Percentiles rank a stretch among this genome's conserved stretches.
phyloP scores from a whole-genome alignment of 2,797 vertebrate genomes.

The Artibeus jamaicensis region DNA sequence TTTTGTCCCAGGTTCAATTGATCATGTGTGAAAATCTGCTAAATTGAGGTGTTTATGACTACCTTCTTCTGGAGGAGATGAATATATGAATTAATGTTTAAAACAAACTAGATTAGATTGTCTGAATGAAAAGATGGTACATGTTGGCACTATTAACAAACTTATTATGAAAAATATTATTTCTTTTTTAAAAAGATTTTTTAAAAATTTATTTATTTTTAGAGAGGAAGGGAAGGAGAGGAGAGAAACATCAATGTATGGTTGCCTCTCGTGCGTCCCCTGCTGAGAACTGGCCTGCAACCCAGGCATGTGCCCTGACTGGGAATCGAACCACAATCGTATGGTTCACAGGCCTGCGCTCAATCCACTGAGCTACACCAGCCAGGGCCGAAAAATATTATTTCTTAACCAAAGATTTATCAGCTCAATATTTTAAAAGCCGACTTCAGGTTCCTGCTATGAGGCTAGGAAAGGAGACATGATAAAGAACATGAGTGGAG shows the following conservation, averaged over 20 bases:
- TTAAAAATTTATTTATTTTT: too few species aligned
- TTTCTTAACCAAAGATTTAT: neutral
- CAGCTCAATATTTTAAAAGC: neutral
- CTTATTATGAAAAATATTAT: neutral
- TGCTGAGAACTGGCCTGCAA: too few species aligned
- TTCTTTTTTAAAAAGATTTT: too few species aligned
- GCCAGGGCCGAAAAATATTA: neutral
- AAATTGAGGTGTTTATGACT: neutral
- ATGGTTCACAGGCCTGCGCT: too few species aligned
- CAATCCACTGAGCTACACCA: too few species aligned
- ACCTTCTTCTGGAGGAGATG: neutral
- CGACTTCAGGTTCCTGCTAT: neutral
- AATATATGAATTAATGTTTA: neutral
- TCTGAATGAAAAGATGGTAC: neutral
- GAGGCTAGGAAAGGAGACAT: neutral
- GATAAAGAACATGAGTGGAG: neutral
- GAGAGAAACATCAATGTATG: too few species aligned
- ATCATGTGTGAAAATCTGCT: slow-evolving; percentile 35
- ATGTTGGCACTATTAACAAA: neutral
- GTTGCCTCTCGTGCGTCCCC: too few species aligned
- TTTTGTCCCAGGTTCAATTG: neutral
- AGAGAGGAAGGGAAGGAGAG: too few species aligned
- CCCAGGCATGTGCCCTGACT: too few species aligned
- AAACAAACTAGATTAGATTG: neutral
- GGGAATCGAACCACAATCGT: too few species aligned